Evolutionary conservation across 1,140 invertebrate species (phyloP).

Genomic region (Drosophila bifasciata): DNA sequence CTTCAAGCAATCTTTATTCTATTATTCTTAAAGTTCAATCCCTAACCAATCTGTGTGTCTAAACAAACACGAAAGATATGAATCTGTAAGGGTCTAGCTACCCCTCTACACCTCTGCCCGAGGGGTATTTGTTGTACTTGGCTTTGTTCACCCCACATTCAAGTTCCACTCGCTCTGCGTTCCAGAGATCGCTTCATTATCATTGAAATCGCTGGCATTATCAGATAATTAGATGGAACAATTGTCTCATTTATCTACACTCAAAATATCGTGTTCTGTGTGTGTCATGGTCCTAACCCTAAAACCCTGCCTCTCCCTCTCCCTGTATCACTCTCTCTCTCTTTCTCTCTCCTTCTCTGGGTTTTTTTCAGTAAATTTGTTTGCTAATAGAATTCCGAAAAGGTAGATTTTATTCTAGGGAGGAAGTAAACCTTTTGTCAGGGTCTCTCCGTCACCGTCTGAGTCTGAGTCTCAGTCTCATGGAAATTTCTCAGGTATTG

Average conservation of each 20-base stretch:
- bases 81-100: constrained; percentile 25
- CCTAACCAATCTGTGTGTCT: constrained; percentile 32
- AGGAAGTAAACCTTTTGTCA: constrained; percentile 44
- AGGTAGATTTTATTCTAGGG: constrained; percentile 63
- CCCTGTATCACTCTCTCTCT: too few relatives aligned
- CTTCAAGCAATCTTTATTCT: constrained; percentile 13
- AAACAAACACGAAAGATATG: constrained; percentile 45
- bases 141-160: constrained; percentile 2
- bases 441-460: constrained; percentile 10
- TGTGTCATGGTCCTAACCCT: constrained; percentile 38
- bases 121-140: constrained; percentile 24
- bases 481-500: constrained; percentile 56
- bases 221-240: constrained; percentile 55
- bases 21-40: constrained; percentile 22
- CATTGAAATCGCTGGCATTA: constrained; percentile 46
- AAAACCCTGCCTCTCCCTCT: constrained; percentile 2
- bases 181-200: constrained; percentile 52
- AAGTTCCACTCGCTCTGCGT: constrained; percentile 9
- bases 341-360: constrained; percentile 4
- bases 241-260: constrained; percentile 57
- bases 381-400: constrained; percentile 76
- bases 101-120: not conserved
- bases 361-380: constrained; percentile 59
- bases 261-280: constrained; percentile 52
- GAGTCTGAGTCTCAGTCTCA: constrained; percentile 28